These are phyloP conservation scores for Stichopus chloronotus DNA, from an alignment of 35 echinoderm and acorn worm genomes.

Conservation along the genomic window DNA sequence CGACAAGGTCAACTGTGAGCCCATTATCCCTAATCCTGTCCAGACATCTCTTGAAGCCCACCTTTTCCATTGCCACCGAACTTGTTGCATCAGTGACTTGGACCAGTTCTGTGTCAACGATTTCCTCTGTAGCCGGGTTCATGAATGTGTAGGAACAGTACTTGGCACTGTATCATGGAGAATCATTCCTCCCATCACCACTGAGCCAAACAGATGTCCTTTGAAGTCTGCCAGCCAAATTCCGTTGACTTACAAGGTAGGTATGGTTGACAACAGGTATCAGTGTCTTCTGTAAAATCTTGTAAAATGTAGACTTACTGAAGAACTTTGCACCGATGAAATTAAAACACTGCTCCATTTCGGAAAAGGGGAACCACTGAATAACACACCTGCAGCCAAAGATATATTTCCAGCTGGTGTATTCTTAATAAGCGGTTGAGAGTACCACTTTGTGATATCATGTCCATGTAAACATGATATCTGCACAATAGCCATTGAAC, in stretches of 20 bases:
- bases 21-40: too few species aligned
- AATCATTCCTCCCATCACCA: slow-evolving; percentile 32
- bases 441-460: neutral
- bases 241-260: neutral
- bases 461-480: too few species aligned
- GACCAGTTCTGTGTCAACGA: slow-evolving; percentile 15
- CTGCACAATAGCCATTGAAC: neutral
- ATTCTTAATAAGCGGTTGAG: slow-evolving; percentile 58
- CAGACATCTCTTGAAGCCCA: slow-evolving; percentile 29
- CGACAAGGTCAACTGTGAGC: too few species aligned
- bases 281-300: neutral
- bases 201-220: neutral
- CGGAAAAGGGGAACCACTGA: too few species aligned
- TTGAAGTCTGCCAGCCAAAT: neutral
- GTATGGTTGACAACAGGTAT: too few species aligned
- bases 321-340: too few species aligned
- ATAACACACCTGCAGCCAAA: too few species aligned
- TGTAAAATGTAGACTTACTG: neutral
- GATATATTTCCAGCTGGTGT: too few species aligned
- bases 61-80: slow-evolving; percentile 62
- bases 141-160: too few species aligned
- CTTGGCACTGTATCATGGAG: too few species aligned
- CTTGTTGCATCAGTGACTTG: slow-evolving; percentile 54
- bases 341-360: too few species aligned
- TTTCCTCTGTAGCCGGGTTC: neutral